phyloP scores from a whole-genome alignment of 2,113 vertebrate species.

The Antennarius striatus region DNA sequence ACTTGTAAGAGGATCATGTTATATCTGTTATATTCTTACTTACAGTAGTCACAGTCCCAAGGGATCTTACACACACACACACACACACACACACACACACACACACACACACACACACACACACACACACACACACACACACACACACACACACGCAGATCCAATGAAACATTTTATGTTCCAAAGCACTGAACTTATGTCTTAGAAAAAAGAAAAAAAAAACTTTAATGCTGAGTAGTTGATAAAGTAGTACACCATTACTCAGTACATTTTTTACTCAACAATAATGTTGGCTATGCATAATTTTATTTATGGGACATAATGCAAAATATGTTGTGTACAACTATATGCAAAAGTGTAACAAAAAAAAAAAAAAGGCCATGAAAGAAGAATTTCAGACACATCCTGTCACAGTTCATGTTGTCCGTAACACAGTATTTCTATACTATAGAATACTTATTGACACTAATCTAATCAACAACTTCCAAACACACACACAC shows the following conservation, averaged over 20 bases:
- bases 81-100: no score
- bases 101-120: background rate
- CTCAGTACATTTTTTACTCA: background rate
- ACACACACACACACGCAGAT: background rate
- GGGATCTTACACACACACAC: slow-evolving; percentile 9
- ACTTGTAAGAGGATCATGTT: slow-evolving; percentile 55
- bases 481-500: no score
- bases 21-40: slow-evolving; percentile 48
- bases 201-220: slow-evolving; percentile 16
- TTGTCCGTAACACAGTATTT: no score
- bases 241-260: background rate
- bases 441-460: no score
- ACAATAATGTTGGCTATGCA: background rate
- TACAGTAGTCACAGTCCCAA: slow-evolving; percentile 28
- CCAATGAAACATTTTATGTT: background rate
- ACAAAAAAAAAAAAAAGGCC: no score
- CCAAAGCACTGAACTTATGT: background rate
- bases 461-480: no score
- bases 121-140: no score
- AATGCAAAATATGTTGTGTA: background rate
- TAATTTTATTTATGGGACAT: no score
- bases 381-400: background rate
- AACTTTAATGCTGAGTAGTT: background rate
- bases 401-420: no score
- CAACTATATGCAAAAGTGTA: background rate